Evolutionary conservation across 2,888 invertebrate species (phyloP).

Genomic region (Adelognathus sp.): DNA sequence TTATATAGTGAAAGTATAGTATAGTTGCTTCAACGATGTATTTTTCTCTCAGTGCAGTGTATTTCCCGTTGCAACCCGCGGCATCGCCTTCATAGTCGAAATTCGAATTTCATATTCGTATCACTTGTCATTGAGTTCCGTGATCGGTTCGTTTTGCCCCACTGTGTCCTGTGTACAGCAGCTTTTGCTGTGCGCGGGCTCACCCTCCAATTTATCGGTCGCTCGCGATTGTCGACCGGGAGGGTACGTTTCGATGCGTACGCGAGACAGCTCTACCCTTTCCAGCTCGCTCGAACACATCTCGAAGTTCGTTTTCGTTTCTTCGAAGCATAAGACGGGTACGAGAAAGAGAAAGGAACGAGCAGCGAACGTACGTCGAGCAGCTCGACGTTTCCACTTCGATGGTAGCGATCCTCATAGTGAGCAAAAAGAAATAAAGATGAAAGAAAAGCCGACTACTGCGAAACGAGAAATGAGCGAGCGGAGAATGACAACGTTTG

Average conservation of each 20-base stretch:
- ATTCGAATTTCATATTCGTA: too few species aligned
- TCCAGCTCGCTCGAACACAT: conserved; percentile 12
- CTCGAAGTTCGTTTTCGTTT: conserved; percentile 35
- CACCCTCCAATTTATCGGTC: conserved; percentile 29
- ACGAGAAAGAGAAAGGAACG: not conserved
- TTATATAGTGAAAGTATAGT: too few species aligned
- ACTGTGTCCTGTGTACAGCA: too few species aligned
- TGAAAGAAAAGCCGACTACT: conserved; percentile 4
- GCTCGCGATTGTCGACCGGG: not conserved
- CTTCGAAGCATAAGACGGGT: not conserved
- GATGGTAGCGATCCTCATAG: conserved; percentile 31
- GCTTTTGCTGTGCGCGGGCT: not conserved
- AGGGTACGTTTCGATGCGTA: conserved; percentile 32
- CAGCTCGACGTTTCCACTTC: conserved; percentile 34
- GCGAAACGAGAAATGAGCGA: conserved; percentile 2
- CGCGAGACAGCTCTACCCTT: conserved; percentile 23
- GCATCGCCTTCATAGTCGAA: too few species aligned
- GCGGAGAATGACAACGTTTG: conserved; percentile 2
- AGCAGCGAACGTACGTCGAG: not conserved
- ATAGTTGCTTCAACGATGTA: too few species aligned
- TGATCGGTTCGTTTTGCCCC: too few species aligned
- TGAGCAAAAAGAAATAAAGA: not conserved
- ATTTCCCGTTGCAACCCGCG: too few species aligned
- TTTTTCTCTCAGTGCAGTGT: too few species aligned
- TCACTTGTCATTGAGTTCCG: too few species aligned